These are phyloP conservation scores for Drosophila asahinai DNA, from an alignment of 1,140 invertebrate species.

Conservation along the genomic window DNA sequence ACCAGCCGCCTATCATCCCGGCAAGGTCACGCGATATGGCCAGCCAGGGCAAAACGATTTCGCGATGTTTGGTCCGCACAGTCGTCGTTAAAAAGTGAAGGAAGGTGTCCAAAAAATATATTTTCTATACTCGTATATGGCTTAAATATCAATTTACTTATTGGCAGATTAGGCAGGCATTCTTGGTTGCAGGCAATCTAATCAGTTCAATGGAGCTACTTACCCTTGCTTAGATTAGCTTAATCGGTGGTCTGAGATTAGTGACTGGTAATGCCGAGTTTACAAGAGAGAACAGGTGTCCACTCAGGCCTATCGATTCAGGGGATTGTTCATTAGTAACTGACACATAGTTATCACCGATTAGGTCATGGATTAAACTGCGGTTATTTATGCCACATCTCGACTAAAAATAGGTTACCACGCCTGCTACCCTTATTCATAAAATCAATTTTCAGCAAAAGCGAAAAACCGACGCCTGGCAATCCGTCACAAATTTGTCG, in stretches of 20 bases:
- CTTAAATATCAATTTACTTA: background rate
- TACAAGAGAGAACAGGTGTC: slow-evolving; percentile 27
- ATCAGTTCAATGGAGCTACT: slow-evolving; percentile 13
- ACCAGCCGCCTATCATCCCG: slow-evolving; percentile 33
- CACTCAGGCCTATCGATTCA: too few species aligned
- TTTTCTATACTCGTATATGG: background rate
- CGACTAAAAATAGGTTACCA: slow-evolving; percentile 14
- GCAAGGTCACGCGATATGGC: slow-evolving; percentile 26
- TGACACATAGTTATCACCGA: background rate
- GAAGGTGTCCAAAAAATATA: background rate
- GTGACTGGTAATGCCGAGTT: background rate
- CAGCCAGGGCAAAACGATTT: slow-evolving; percentile 2
- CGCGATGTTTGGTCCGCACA: slow-evolving; percentile 1
- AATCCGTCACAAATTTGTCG: slow-evolving; percentile 41
- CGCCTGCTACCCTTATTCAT: background rate
- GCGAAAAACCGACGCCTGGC: background rate
- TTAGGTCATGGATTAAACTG: slow-evolving; percentile 14
- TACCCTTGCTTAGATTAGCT: slow-evolving; percentile 11
- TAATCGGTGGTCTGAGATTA: slow-evolving; percentile 30
- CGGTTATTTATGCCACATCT: slow-evolving; percentile 9
- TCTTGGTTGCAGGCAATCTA: slow-evolving; percentile 8
- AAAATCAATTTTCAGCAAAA: slow-evolving; percentile 47
- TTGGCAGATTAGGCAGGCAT: background rate
- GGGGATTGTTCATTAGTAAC: background rate
- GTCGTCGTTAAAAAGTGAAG: slow-evolving; percentile 7